Conservation (phyloP, 2,113 vertebrate genomes). For the Petaurus breviceps region DNA sequence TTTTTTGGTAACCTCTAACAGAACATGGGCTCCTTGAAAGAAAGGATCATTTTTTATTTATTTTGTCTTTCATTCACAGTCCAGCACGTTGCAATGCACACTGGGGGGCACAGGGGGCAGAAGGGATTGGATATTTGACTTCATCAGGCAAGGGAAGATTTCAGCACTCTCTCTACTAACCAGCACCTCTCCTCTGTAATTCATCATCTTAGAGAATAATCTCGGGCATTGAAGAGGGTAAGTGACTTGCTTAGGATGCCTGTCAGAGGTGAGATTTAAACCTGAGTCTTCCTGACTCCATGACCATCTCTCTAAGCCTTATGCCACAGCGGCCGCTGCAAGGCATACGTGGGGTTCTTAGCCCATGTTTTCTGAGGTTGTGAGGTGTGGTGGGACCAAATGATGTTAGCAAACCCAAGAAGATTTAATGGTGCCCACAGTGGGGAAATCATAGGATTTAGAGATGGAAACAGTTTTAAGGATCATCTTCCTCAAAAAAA, state of each 20-base stretch:
- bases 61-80: neutral
- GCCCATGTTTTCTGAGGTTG: neutral
- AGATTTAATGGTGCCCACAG: neutral
- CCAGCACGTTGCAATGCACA: neutral
- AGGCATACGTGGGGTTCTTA: neutral
- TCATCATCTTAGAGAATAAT: neutral
- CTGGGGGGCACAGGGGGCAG: neutral
- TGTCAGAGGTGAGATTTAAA: neutral
- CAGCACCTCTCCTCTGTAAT: neutral
- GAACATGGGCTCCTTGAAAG: neutral
- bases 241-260: neutral
- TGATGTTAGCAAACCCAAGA: neutral
- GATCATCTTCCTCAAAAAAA: neutral
- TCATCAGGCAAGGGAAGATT: neutral
- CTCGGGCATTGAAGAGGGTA: neutral
- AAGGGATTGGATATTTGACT: neutral
- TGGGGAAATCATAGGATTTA: neutral
- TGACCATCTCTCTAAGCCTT: neutral
- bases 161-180: neutral
- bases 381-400: neutral
- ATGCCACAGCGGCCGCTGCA: neutral
- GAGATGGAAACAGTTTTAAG: neutral
- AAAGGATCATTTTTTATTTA: neutral
- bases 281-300: neutral
- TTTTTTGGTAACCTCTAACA: neutral